Evolutionary conservation across 2,797 vertebrate species (phyloP), one percentile per base, ranked within the genome.

Genomic region (Pitangus sulphuratus): DNA sequence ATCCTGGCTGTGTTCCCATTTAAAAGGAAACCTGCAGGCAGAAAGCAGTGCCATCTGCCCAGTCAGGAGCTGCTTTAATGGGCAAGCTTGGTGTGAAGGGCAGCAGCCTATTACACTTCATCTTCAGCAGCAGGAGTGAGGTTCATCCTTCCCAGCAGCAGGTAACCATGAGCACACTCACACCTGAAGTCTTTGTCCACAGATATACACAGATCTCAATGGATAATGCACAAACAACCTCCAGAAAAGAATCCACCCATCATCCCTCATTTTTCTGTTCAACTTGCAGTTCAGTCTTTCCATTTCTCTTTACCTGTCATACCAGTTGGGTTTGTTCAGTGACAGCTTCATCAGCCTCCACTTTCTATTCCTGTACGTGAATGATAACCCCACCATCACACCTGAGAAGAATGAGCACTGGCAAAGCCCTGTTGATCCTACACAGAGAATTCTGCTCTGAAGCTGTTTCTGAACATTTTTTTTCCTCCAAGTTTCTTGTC

Each of bases 1-100:
- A 93, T 50, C 65, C 90, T 87, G 93, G 80, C 93, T 95, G 60
- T 91, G 61, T 53, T 97, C 92, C 93, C 84, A 71, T 50, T 53
- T 78, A 50, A 89, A 93, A 93, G 70, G 91, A 93, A 95, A 92
- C 74, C 94, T 89, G 66, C 76, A 88, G 87, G 96, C 87, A 97
- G 91, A 93, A 85, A 92, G 68, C 77, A 82, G 33, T 54, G 51
- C 79, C 93, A 96, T 95, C 95, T 95, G 92, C 92, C 89, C 96
- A 94, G 90, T 75, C 77, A 94, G 94, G 87, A 91, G 66, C 80
- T 90, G 47, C 70, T 89, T 91, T 93, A 92, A 91, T 78, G 64
- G 87, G 42, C 50, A 84, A 91, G 57, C 77, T 60, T 89, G 79
- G 87, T 83, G 79, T 40, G 80, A 74, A 90, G 81, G 33, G 42